Conservation (phyloP, 2,888 invertebrate genomes). For the Microplitis deprimator region DNA sequence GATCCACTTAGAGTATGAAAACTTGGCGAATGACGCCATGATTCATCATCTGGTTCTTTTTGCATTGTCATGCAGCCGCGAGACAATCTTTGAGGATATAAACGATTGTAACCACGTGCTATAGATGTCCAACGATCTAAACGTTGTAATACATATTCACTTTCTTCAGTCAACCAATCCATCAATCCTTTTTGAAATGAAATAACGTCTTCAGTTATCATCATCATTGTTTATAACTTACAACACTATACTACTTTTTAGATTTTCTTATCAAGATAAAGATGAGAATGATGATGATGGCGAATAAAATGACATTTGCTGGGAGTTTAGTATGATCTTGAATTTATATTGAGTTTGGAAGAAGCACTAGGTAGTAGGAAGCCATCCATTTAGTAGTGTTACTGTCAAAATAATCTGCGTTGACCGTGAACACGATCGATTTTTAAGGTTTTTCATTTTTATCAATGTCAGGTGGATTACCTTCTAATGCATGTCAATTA, state of each 20-base stretch:
- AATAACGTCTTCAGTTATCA: slow-evolving; percentile 52
- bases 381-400: slow-evolving; percentile 10
- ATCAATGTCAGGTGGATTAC: not conserved
- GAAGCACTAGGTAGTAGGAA: slow-evolving; percentile 25
- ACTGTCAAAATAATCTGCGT: slow-evolving; percentile 22
- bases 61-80: slow-evolving; percentile 61
- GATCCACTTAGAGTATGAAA: slow-evolving; percentile 45
- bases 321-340: not conserved
- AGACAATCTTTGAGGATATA: slow-evolving; percentile 61
- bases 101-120: slow-evolving; percentile 66
- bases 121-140: slow-evolving; percentile 67
- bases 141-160: slow-evolving; percentile 65
- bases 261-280: not conserved
- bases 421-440: slow-evolving; percentile 21
- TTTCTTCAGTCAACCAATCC: slow-evolving; percentile 68
- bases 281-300: not conserved
- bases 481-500: not conserved
- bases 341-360: slow-evolving; percentile 24
- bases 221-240: slow-evolving; percentile 2
- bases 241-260: not conserved
- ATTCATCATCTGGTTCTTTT: slow-evolving; percentile 49
- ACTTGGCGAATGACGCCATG: not conserved
- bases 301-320: not conserved
- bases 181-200: slow-evolving; percentile 58
- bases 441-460: slow-evolving; percentile 10